Evolutionary conservation across 2,797 vertebrate genomes (phyloP).

Genomic region (Protonibea diacanthus): DNA sequence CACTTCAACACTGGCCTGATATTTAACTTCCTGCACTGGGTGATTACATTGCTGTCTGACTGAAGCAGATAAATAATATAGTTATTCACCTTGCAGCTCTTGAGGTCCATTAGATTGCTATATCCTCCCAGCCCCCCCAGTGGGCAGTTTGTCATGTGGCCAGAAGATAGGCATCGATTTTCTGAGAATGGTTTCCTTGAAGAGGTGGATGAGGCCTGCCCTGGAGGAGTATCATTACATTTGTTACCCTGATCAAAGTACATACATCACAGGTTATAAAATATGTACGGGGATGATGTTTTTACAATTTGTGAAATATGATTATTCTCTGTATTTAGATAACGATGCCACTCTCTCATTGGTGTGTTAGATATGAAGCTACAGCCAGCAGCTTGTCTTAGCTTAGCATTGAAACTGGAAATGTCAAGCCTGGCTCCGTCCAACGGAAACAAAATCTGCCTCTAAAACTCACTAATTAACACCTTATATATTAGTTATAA

Average conservation of each 20-base stretch:
- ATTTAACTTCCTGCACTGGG: slow-evolving; percentile 43
- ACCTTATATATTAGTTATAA: not conserved
- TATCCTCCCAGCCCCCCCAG: slow-evolving; percentile 18
- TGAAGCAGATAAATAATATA: slow-evolving; percentile 43
- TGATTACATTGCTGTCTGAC: slow-evolving; percentile 43
- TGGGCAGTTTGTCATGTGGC: slow-evolving; percentile 55
- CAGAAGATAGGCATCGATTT: slow-evolving; percentile 60
- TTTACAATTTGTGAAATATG: not conserved
- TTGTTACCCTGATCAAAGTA: slow-evolving; percentile 25
- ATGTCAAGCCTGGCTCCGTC: not conserved
- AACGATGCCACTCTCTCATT: not conserved
- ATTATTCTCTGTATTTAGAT: not conserved
- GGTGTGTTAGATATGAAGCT: not conserved
- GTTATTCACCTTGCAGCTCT: slow-evolving; percentile 46
- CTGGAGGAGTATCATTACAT: slow-evolving; percentile 37
- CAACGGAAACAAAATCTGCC: not conserved
- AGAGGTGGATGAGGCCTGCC: slow-evolving; percentile 1
- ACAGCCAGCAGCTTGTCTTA: not conserved
- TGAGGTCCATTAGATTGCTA: slow-evolving; percentile 47
- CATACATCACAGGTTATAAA: not conserved
- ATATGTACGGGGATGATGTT: not conserved
- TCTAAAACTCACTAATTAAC: not conserved
- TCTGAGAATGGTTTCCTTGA: slow-evolving; percentile 31
- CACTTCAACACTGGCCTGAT: slow-evolving; percentile 16
- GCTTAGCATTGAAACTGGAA: not conserved